These are phyloP conservation scores for Peromyscus maniculatus DNA, from an alignment of 2,113 vertebrate genomes.

Conservation along the genomic window DNA sequence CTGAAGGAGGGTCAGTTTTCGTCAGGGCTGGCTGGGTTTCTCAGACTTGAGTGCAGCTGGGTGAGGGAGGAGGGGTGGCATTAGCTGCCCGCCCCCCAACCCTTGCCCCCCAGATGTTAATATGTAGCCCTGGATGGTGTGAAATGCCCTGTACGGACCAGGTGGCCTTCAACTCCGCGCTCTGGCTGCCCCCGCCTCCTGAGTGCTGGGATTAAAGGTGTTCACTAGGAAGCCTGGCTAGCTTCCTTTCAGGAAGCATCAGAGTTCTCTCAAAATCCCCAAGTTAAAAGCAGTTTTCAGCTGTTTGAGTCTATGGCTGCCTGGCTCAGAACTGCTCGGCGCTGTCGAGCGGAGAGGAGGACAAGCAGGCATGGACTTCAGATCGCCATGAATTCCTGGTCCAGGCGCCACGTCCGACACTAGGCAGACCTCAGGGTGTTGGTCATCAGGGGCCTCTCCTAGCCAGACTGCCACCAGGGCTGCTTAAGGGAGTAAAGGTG, in stretches of 20 bases:
- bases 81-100: neutral
- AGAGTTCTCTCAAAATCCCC: neutral
- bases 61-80: neutral
- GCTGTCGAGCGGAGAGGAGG: neutral
- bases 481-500: neutral
- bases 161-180: neutral
- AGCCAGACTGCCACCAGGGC: neutral
- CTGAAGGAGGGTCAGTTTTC: neutral
- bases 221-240: neutral
- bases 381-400: accelerated
- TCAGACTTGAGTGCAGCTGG: neutral
- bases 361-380: accelerated
- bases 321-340: neutral
- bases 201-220: neutral
- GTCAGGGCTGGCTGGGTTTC: neutral
- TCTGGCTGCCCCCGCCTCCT: neutral
- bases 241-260: neutral
- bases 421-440: neutral
- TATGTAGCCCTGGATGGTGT: neutral
- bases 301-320: neutral
- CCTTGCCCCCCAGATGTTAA: neutral
- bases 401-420: too few species aligned
- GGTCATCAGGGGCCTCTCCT: neutral
- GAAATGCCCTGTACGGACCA: neutral
- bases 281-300: neutral